Percentiles rank a stretch among this genome's conserved stretches.
These are phyloP conservation scores for Trichoplusia ni DNA, from an alignment of 1,140 invertebrate genomes.

Conservation along the genomic window DNA sequence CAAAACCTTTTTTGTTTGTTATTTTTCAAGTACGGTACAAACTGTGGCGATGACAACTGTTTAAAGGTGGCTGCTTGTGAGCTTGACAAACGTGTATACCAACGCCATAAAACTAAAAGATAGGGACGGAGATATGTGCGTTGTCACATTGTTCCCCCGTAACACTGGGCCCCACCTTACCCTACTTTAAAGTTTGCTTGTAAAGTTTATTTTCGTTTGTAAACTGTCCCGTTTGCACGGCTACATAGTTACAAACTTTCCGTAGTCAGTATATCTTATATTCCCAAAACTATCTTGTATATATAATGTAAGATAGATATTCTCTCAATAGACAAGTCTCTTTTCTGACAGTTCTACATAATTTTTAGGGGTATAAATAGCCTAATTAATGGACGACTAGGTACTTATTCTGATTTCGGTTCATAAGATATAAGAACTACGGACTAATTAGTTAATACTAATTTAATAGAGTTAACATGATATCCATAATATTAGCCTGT, in stretches of 20 bases:
- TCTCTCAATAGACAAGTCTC: too few relatives aligned
- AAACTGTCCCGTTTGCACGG: slow-evolving; percentile 17
- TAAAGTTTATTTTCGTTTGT: not conserved
- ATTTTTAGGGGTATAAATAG: too few relatives aligned
- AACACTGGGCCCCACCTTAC: too few relatives aligned
- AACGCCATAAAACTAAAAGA: not conserved
- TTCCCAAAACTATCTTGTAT: not conserved
- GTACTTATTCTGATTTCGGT: too few relatives aligned
- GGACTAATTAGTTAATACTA: slow-evolving; percentile 5
- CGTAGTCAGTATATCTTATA: slow-evolving; percentile 1
- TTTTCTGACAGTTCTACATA: too few relatives aligned
- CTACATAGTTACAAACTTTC: slow-evolving; percentile 9
- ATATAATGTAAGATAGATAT: too few relatives aligned
- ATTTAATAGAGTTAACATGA: slow-evolving; percentile 3
- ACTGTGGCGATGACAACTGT: not conserved
- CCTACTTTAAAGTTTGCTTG: not conserved
- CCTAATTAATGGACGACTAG: too few relatives aligned
- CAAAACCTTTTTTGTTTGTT: not conserved
- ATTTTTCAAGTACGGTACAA: not conserved
- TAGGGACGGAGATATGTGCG: not conserved
- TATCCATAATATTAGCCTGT: slow-evolving; percentile 21
- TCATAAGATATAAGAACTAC: slow-evolving; percentile 1
- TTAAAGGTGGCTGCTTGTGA: not conserved
- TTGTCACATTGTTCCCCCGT: not conserved
- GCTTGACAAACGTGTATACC: not conserved